Base-by-base conservation (phyloP, 2,888 invertebrate species). In the Onthophagus sagittarius region DNA sequence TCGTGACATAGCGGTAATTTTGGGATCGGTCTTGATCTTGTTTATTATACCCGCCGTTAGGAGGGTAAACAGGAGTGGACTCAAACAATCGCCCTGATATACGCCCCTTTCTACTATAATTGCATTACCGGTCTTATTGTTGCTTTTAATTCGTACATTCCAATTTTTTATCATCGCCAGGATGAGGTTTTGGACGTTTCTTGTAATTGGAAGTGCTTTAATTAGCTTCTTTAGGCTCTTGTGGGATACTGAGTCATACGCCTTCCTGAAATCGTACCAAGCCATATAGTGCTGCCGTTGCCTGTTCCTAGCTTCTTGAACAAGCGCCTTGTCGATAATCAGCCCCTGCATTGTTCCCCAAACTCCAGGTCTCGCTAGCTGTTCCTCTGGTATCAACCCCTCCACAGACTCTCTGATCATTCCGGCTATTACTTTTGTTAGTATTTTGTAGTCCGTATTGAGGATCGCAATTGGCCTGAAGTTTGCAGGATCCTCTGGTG, bases 371-470 rank as follows among this genome's bases (percentile, higher is more conserved):
- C 73, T 71, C 31, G 73, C 62, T 32, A 73, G 11, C 65, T 74
- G 74, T 15, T 74, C 74, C 6, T 13, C 0, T 14, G 74, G 72
- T n/a, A 74, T 67, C 15, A 31, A 2, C 11, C 62, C 14, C 7
- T 9, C 15, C 33, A 72, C 14, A 4, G 13, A 14, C 14, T 72
- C 31, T 53, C 62, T 31, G 2, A 74, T 63, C 13, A 33, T 14
- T 6, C 15, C 62, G 9, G 69, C 15, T 11, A 74, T 31, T 1
- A 74, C 74, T 33, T 74, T 74, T 6, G 74, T 74, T 13, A 72
- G 11, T 1, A 72, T 69, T 72, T 74, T 74, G 33, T 74, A 74
- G 63, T 74, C 74, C 0, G 74, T 74, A 33, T 74, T 74, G 6
- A 72, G 69, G 0, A 74, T 15, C 9, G 74, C n/a, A 5, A 74